Conservation (phyloP, 2,888 invertebrate species). For the Sialis fuliginosa region DNA sequence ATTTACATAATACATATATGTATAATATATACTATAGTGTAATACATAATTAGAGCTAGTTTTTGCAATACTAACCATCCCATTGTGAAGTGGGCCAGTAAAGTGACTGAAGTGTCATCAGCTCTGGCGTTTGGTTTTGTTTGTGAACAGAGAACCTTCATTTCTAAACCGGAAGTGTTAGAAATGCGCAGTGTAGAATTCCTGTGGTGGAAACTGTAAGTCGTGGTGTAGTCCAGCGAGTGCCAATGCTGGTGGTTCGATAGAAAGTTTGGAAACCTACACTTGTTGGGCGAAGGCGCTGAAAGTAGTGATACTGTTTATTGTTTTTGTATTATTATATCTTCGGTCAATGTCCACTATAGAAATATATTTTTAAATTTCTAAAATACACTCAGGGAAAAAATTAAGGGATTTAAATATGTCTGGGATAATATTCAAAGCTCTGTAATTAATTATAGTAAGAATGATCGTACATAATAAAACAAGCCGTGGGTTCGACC, state of each 20-base stretch:
- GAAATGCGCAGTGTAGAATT: constrained; percentile 58
- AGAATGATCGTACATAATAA: no score
- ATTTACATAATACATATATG: neutral
- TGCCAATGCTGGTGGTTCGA: constrained; percentile 76
- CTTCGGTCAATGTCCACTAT: no score
- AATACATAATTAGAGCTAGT: neutral
- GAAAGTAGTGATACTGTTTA: constrained; percentile 16
- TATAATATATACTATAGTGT: neutral
- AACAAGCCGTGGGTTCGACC: no score
- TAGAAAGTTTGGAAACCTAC: constrained; percentile 78
- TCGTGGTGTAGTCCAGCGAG: constrained; percentile 69
- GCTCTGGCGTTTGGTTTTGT: constrained; percentile 38
- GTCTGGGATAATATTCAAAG: no score
- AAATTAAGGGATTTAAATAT: no score
- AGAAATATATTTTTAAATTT: no score
- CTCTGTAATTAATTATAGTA: no score
- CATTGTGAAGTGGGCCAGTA: constrained; percentile 51
- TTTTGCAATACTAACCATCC: constrained; percentile 40
- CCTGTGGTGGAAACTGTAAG: constrained; percentile 70
- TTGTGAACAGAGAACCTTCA: constrained; percentile 47
- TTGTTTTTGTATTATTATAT: no score
- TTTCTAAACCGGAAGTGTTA: constrained; percentile 40
- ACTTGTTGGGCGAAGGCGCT: constrained; percentile 57
- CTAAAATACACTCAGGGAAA: no score
- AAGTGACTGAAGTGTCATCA: constrained; percentile 28